phyloP scores from a whole-genome alignment of 2,888 invertebrate genomes.

The Cybosia mesomella region DNA sequence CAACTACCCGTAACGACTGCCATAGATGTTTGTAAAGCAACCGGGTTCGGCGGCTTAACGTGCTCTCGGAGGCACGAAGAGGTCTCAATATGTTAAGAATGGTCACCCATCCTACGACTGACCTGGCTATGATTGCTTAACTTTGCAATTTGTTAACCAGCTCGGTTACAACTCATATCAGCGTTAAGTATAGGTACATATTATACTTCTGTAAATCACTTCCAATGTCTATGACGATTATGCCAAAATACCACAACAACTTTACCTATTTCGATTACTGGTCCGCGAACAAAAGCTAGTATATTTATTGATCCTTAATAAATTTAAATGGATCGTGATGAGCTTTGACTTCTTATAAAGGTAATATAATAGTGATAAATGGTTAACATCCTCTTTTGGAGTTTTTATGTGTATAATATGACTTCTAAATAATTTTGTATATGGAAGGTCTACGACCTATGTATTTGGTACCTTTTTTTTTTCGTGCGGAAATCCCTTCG shows the following conservation, averaged over 20 bases:
- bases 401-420: constrained; percentile 37
- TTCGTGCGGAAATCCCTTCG: background rate
- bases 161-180: no score
- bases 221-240: background rate
- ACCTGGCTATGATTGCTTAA: no score
- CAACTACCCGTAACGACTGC: no score
- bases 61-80: no score
- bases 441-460: constrained; percentile 2
- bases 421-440: constrained; percentile 47
- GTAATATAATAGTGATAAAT: constrained; percentile 37
- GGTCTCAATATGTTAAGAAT: no score
- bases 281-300: background rate
- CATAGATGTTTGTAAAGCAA: no score
- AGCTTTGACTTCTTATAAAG: constrained; percentile 29
- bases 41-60: no score
- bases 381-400: constrained; percentile 52
- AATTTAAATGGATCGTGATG: constrained; percentile 33
- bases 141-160: no score
- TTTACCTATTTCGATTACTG: background rate
- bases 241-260: background rate
- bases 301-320: constrained; percentile 31
- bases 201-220: background rate
- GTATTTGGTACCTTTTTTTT: background rate
- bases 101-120: no score
- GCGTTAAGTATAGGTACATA: background rate